Evolutionary conservation across 1,140 invertebrate species (phyloP).

Genomic region (Euura lappo): DNA sequence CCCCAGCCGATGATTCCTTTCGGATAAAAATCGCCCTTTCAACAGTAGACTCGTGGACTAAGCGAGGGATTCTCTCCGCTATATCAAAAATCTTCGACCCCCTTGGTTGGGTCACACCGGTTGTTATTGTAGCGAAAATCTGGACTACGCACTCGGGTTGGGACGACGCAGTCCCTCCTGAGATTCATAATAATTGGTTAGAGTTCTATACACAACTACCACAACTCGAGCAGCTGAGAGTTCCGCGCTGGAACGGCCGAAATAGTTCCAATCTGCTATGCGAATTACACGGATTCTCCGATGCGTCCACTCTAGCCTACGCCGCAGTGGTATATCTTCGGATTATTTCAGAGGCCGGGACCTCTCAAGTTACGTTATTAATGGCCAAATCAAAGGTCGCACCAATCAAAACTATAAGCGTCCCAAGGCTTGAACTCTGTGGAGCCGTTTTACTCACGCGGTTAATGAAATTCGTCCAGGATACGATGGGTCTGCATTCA

Average conservation of each 20-base stretch:
- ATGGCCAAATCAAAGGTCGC: constrained; percentile 33
- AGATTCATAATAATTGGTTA: too few relatives aligned
- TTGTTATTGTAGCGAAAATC: constrained; percentile 44
- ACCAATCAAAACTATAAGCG: constrained; percentile 16
- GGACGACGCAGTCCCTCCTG: too few relatives aligned
- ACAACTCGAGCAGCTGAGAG: too few relatives aligned
- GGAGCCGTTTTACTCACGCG: constrained; percentile 15
- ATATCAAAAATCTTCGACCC: constrained; percentile 46
- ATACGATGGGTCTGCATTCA: too few relatives aligned
- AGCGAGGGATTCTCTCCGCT: constrained; percentile 37
- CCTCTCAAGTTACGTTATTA: neutral
- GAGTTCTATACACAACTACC: too few relatives aligned
- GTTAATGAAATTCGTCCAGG: too few relatives aligned
- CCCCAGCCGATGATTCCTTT: too few relatives aligned
- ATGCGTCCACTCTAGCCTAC: constrained; percentile 32
- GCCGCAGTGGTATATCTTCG: constrained; percentile 30
- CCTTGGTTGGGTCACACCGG: constrained; percentile 41
- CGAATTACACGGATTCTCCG: constrained; percentile 41
- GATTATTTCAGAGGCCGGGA: constrained; percentile 17
- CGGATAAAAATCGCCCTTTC: too few relatives aligned
- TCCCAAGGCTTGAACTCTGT: constrained; percentile 21
- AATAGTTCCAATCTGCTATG: too few relatives aligned
- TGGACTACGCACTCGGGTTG: too few relatives aligned
- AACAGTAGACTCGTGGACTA: too few relatives aligned
- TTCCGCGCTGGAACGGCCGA: too few relatives aligned